A percentile compares a stretch with the other conserved stretches of the same genome.
phyloP scores from a whole-genome alignment of 2,888 invertebrate species.

The Cerceris ruficornis region DNA sequence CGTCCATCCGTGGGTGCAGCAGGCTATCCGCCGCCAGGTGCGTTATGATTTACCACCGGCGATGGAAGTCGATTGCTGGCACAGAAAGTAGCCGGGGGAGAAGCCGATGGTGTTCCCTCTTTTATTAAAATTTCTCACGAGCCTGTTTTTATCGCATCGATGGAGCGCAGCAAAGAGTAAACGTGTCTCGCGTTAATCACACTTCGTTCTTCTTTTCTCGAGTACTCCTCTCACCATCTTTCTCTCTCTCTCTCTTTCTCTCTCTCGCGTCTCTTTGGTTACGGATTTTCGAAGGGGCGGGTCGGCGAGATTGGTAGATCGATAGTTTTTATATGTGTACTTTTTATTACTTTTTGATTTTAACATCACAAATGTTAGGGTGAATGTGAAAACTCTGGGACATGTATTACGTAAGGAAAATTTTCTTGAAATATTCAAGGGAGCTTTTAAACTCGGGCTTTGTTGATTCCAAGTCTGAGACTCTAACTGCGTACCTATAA shows the following conservation, averaged over 20 bases:
- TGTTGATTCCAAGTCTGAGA: not conserved
- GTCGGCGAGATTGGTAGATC: too few species aligned
- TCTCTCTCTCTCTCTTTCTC: not conserved
- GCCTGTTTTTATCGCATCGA: conserved; percentile 16
- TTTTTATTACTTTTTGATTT: too few species aligned
- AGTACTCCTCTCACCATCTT: not conserved
- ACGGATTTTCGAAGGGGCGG: too few species aligned
- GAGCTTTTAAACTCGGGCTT: too few species aligned
- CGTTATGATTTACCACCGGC: conserved; percentile 59
- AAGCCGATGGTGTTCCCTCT: conserved; percentile 26
- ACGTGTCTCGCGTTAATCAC: conserved; percentile 37
- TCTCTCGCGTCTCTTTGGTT: not conserved
- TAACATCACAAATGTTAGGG: too few species aligned
- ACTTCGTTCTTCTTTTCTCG: conserved; percentile 16
- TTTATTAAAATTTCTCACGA: conserved; percentile 65
- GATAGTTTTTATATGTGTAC: too few species aligned
- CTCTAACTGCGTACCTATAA: not conserved
- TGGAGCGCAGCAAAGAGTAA: conserved; percentile 20
- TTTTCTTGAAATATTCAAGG: too few species aligned
- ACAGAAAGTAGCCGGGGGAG: conserved; percentile 28
- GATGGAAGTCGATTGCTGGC: conserved; percentile 55
- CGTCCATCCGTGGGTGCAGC: conserved; percentile 51
- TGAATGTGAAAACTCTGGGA: too few species aligned
- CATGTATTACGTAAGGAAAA: too few species aligned
- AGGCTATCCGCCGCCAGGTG: conserved; percentile 55